These are phyloP conservation scores for Rhagium mordax DNA, from an alignment of 2,888 invertebrate species.

Conservation along the genomic window DNA sequence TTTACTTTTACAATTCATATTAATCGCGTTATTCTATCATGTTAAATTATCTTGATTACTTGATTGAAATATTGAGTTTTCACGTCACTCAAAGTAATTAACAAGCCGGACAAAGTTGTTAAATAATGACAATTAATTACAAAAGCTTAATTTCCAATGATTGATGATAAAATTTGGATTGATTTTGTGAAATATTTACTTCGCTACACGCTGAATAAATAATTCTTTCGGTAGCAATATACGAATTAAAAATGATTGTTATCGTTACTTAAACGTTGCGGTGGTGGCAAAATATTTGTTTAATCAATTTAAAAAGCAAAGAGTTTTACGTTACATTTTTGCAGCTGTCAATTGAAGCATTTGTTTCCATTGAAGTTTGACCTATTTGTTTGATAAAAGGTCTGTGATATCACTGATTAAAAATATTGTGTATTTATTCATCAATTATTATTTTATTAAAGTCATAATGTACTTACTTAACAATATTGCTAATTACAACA, in stretches of 20 bases:
- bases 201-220: background rate
- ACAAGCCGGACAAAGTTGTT: background rate
- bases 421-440: too few relatives aligned
- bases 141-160: background rate
- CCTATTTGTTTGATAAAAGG: too few relatives aligned
- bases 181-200: background rate
- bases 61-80: background rate
- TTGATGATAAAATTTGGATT: background rate
- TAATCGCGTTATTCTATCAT: background rate
- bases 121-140: background rate
- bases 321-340: too few relatives aligned
- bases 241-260: too few relatives aligned
- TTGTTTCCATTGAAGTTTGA: too few relatives aligned
- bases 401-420: too few relatives aligned
- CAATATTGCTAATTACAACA: too few relatives aligned
- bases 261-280: background rate
- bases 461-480: too few relatives aligned
- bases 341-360: too few relatives aligned
- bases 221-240: background rate
- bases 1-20: background rate
- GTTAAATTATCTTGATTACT: background rate
- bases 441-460: too few relatives aligned
- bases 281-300: background rate
- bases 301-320: background rate
- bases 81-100: background rate